A percentile compares a stretch with the other conserved stretches of the same genome.
phyloP scores from a whole-genome alignment of 2,113 vertebrate species.

The Ariopsis seemanni region DNA sequence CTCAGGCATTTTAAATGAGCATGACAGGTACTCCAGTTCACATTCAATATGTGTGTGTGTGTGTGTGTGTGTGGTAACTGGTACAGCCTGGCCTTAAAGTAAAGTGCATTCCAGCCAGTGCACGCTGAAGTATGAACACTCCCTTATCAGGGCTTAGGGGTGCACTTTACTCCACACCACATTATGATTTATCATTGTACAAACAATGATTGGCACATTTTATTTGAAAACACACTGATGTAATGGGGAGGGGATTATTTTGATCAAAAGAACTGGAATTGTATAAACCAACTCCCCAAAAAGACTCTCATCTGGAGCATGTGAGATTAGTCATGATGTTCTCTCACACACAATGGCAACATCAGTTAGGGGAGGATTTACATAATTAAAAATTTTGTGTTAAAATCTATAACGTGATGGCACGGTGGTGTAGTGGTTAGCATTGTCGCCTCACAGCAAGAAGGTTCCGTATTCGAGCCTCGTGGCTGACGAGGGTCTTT shows the following conservation, averaged over 20 bases:
- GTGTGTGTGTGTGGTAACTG: constrained; percentile 38
- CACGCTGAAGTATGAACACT: constrained; percentile 10
- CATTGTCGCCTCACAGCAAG: no score
- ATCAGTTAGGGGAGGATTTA: background rate
- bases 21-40: background rate
- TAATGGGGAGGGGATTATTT: no score
- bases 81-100: constrained; percentile 33
- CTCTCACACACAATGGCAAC: background rate
- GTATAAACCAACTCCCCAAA: background rate
- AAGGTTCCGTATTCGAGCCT: no score
- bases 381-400: background rate
- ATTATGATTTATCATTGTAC: background rate
- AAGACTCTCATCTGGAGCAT: background rate
- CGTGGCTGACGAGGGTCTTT: no score
- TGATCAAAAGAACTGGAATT: background rate
- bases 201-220: background rate
- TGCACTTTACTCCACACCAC: constrained; percentile 1
- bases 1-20: background rate
- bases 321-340: no score
- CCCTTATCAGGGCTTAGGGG: background rate
- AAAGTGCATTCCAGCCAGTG: constrained; percentile 30
- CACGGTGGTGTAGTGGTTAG: no score
- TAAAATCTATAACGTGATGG: background rate
- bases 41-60: constrained; percentile 15
- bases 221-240: background rate